phyloP scores from a whole-genome alignment of 2,113 vertebrate genomes.

The Casuarius casuarius region DNA sequence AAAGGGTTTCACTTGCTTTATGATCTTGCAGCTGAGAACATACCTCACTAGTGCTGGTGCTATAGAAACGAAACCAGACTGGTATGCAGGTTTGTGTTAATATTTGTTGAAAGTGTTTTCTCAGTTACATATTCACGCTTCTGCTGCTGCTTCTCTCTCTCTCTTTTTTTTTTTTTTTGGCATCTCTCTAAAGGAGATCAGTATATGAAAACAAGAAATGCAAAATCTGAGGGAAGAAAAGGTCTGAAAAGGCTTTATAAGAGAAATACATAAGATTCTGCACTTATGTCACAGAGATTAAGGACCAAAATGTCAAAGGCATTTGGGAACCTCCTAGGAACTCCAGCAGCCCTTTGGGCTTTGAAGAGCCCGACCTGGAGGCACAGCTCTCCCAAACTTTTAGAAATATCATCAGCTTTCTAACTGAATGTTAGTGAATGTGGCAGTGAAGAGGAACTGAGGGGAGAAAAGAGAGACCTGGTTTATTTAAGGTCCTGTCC shows the following conservation, averaged over 20 bases:
- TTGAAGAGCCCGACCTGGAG: not conserved
- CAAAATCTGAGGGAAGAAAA: not conserved
- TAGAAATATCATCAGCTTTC: not conserved
- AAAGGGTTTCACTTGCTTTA: conserved; percentile 54
- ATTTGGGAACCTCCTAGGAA: not conserved
- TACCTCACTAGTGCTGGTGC: conserved; percentile 52
- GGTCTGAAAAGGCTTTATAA: not conserved
- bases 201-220: not conserved
- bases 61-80: conserved; percentile 61
- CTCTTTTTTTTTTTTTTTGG: not conserved
- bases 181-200: not conserved
- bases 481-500: not conserved
- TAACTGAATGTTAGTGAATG: not conserved
- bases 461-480: not conserved
- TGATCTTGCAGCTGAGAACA: conserved; percentile 35
- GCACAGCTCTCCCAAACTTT: not conserved
- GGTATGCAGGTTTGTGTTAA: conserved; percentile 19
- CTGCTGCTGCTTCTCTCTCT: not conserved
- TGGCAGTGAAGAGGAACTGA: not conserved
- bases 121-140: conserved; percentile 1
- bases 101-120: conserved; percentile 30
- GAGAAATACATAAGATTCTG: not conserved
- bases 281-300: not conserved
- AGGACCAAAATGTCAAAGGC: not conserved
- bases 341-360: not conserved